Percentiles rank a stretch among this genome's conserved stretches.
Evolutionary conservation across 2,113 vertebrate species (phyloP).

Genomic region (Acrocephalus kingi): DNA sequence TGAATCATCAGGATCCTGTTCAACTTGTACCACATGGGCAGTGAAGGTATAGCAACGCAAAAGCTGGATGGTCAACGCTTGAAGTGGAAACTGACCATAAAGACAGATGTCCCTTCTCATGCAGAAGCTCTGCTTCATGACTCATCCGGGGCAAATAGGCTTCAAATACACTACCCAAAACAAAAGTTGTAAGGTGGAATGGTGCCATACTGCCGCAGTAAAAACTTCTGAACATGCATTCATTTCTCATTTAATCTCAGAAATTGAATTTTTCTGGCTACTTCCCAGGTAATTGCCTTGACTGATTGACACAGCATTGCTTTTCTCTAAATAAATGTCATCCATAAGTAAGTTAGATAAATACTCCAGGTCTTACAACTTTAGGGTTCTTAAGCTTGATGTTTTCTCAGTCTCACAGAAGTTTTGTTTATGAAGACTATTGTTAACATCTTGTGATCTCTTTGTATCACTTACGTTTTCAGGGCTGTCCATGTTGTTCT

Average conservation of each 20-base stretch:
- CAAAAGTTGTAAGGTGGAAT: not conserved
- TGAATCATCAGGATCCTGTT: not conserved
- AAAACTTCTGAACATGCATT: not conserved
- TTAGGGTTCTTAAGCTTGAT: not conserved
- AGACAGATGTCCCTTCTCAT: not conserved
- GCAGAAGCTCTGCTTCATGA: not conserved
- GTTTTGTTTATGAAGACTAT: not conserved
- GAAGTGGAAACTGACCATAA: not conserved
- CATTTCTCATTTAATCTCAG: not conserved
- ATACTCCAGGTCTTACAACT: not conserved
- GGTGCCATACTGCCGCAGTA: not conserved
- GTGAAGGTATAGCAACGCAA: not conserved
- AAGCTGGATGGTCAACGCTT: not conserved
- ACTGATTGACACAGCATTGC: not conserved
- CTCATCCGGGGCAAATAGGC: not conserved
- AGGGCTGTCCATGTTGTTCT: not conserved
- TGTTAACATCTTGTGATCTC: not conserved
- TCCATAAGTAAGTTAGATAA: not conserved
- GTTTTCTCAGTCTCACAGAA: not conserved
- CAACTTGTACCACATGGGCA: accelerated
- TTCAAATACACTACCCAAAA: not conserved
- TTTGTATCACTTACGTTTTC: not conserved
- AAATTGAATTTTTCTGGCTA: not conserved
- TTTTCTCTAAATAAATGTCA: not conserved
- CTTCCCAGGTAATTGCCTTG: not conserved